A percentile compares a stretch with the other conserved stretches of the same genome.
Evolutionary conservation across 2,888 invertebrate species (phyloP).

Genomic region (Torymus auratus): DNA sequence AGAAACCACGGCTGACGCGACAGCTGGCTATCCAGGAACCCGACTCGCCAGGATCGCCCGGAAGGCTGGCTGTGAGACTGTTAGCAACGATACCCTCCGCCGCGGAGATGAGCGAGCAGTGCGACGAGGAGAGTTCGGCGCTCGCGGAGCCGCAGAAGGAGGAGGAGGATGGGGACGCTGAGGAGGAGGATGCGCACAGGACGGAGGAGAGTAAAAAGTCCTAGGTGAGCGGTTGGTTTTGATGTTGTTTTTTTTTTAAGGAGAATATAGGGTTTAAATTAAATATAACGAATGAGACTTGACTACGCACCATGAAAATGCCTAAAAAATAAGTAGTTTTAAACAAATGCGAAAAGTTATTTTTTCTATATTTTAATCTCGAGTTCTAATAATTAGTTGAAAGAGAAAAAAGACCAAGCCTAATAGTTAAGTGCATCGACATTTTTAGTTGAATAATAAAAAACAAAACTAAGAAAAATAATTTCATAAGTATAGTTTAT

Average conservation of each 20-base stretch:
- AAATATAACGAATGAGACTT: too few species aligned
- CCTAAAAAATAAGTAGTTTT: too few species aligned
- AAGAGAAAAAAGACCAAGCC: too few species aligned
- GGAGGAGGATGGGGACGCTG: neutral
- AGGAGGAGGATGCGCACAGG: neutral
- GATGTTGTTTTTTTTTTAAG: neutral
- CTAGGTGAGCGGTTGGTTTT: constrained; percentile 26
- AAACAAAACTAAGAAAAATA: too few species aligned
- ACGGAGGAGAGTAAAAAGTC: constrained; percentile 24
- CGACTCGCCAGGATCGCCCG: constrained; percentile 82
- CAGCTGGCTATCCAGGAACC: constrained; percentile 90
- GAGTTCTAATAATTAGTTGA: too few species aligned
- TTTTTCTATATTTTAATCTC: too few species aligned
- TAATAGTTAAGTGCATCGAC: too few species aligned
- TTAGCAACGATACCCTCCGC: constrained; percentile 86
- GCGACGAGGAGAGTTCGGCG: constrained; percentile 78
- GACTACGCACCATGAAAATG: too few species aligned
- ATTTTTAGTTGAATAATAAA: too few species aligned
- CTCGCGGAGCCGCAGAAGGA: constrained; percentile 30
- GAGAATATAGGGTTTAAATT: too few species aligned
- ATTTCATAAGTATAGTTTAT: too few species aligned
- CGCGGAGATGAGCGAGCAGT: constrained; percentile 84
- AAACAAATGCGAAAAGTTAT: too few species aligned
- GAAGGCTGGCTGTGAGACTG: constrained; percentile 80
- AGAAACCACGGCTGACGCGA: constrained; percentile 87